Base-by-base conservation (phyloP, 2,888 invertebrate species). In the Caenorhabditis sinica region DNA sequence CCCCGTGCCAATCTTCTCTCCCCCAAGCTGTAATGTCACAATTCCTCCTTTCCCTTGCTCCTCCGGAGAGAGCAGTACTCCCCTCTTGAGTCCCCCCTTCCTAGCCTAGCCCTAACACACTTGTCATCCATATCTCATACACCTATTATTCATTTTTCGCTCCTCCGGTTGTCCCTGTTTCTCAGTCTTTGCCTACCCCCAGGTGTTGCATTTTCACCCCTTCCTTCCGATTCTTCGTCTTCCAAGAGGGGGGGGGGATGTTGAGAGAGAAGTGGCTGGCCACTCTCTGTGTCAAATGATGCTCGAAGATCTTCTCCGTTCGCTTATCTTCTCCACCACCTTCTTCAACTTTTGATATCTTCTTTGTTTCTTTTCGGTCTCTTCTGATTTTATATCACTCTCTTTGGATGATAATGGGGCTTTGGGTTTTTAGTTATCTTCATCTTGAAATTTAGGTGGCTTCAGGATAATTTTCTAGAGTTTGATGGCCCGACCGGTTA, bases 101-200 rank as follows among this genome's bases (percentile, higher is more conserved):
- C n/a, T n/a, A n/a, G n/a, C n/a, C n/a, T n/a, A n/a, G n/a, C 60
- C 51, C 25, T 28, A 20, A 56, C 51, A 43, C 73, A 71, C 74
- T 75, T 63, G 73, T 74, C 63, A 63, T 68, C 53, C 63, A 71
- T 68, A 76, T 83, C 83, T 79, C 79, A 72, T 73, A 71, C 69
- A 69, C 72, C 73, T 68, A 76, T 83, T 72, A 76, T 76, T 83
- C 77, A 68, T 66, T 76, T 66, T 83, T 75, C 75, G 36, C 36
- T 51, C 49, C 79, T 45, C 49, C n/a, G 36, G 40, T 33, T 45
- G 4, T 43, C 56, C 53, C 63, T 15, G 33, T 45, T n/a, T n/a
- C n/a, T n/a, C n/a, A n/a, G n/a, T n/a, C n/a, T n/a, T n/a, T n/a
- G n/a, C n/a, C n/a, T n/a, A 6, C 58, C 40, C 23, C 71, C 77